Evolutionary conservation across 2,113 vertebrate genomes (phyloP), one percentile per base, ranked within the genome.

Genomic region (Megalops atlanticus): DNA sequence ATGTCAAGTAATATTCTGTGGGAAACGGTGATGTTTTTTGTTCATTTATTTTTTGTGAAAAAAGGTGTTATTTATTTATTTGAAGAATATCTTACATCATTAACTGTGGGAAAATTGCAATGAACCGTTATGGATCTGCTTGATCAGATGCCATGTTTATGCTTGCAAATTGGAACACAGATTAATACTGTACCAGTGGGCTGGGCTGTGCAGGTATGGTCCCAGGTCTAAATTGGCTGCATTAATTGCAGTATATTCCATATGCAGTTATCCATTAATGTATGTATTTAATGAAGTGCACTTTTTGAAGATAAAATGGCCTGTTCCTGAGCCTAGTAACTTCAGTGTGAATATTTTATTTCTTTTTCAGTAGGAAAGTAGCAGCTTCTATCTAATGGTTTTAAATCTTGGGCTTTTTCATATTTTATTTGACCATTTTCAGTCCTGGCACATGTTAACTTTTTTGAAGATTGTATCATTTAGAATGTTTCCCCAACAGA

Each of bases 281-380:
- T 74, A 38, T 52, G 76, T n/a, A 24, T 71, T 27, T 77, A 70
- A 78, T 76, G 33, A 86, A 85, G 85, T 86, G 85, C 85, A 85
- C 83, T 85, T 80, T n/a, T 45, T 7, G 7, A 41, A 64, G 54
- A 45, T 10, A 36, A 45, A n/a, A n/a, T 36, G 6, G 12, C 21
- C 31, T 73, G 36, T 36, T 77, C 4, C 33, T 41, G 38, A 74
- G 38, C 7, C 4, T 38, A 74, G 24, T 45, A n/a, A 40, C 39
- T 74, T 41, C 45, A 43, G 27, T 39, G 11, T 24, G n/a, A 45
- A 40, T 21, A 27, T 74, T 41, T 41, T 40, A 2, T 41, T 74
- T 40, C 38, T 15, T 24, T 43, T 74, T 74, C 45, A 14, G 18
- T 24, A 15, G 10, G 39, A 40, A 24, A 10, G 24, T 41, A 27